phyloP scores from a whole-genome alignment of 1,140 invertebrate species.

The Panonychus citri region DNA sequence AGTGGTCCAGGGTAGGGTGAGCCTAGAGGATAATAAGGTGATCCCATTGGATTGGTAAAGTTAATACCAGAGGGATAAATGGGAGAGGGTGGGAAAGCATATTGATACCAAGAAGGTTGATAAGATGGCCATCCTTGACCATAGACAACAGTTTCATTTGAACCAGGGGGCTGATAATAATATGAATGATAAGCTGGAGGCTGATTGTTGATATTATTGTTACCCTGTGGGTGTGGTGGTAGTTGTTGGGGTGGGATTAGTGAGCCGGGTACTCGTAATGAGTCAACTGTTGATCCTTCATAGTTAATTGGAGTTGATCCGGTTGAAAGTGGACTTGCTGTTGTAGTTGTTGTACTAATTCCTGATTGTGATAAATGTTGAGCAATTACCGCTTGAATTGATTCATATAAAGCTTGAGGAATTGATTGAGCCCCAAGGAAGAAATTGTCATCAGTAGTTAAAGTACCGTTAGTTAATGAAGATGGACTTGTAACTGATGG shows the following conservation, averaged over 20 bases:
- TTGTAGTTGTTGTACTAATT: background rate
- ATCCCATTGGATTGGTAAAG: background rate
- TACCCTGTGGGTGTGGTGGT: background rate
- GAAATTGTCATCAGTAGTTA: background rate
- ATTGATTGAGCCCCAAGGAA: background rate
- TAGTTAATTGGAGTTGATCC: background rate
- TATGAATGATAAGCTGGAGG: background rate
- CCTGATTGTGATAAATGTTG: background rate
- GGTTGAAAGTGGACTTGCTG: background rate
- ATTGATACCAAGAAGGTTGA: background rate
- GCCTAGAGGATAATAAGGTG: background rate
- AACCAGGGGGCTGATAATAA: background rate
- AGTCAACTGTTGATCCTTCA: background rate
- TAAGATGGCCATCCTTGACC: background rate
- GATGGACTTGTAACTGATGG: background rate
- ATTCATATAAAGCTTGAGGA: slow-evolving; percentile 4
- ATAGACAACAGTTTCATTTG: background rate
- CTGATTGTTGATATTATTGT: background rate
- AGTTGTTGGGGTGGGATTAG: background rate
- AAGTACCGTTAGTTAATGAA: background rate
- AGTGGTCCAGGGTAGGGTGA: background rate
- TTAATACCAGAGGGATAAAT: background rate
- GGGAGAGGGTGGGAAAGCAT: background rate
- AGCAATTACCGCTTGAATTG: slow-evolving; percentile 4
- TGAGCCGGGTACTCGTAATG: background rate